phyloP scores from a whole-genome alignment of 1,140 invertebrate genomes.

The Epicauta chinensis region DNA sequence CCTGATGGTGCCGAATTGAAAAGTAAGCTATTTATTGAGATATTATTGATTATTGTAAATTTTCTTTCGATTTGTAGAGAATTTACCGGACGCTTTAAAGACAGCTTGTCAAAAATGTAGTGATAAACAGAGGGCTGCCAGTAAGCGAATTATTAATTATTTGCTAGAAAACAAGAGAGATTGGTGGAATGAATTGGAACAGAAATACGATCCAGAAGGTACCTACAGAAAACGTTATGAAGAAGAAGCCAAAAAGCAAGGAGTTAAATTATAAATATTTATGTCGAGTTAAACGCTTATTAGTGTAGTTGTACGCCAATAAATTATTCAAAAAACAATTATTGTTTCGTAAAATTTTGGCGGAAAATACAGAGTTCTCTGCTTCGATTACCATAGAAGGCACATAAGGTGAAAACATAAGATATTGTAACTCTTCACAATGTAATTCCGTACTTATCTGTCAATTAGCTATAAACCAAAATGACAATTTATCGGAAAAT shows the following conservation, averaged over 20 bases:
- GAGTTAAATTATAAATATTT: not conserved
- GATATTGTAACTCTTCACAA: no score
- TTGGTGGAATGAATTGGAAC: slow-evolving; percentile 48
- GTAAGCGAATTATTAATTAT: slow-evolving; percentile 53
- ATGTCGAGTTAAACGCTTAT: no score
- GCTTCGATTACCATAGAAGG: no score
- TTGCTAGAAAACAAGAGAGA: slow-evolving; percentile 46
- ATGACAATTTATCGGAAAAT: no score
- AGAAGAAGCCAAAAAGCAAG: slow-evolving; percentile 5
- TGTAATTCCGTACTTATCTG: no score
- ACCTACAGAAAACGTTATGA: slow-evolving; percentile 36
- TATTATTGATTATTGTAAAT: not conserved
- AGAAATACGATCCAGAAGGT: slow-evolving; percentile 50
- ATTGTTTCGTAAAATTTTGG: not conserved
- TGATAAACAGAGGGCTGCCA: slow-evolving; percentile 51
- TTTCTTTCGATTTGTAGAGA: slow-evolving; percentile 7
- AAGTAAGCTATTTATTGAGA: slow-evolving; percentile 44
- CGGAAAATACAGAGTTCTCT: no score
- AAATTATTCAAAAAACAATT: not conserved
- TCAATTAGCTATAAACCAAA: no score
- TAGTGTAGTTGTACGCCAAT: no score
- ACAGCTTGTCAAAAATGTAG: slow-evolving; percentile 59
- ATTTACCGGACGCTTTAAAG: slow-evolving; percentile 56
- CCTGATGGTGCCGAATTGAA: slow-evolving; percentile 61
- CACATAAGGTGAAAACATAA: no score